phyloP scores from a whole-genome alignment of 2,797 vertebrate species.

The Pipistrellus pipistrellus region DNA sequence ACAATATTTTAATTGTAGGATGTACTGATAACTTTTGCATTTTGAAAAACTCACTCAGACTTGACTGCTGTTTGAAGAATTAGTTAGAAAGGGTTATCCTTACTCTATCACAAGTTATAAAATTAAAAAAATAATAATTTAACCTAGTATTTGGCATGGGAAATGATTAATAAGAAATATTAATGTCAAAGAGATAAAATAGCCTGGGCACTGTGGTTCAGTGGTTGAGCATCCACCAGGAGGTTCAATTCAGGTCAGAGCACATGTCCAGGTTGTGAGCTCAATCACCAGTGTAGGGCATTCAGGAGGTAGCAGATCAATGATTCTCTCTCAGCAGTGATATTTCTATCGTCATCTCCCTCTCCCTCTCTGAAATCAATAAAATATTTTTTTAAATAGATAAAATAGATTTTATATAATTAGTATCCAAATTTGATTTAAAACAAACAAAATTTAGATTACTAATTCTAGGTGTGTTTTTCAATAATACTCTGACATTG shows the following conservation, averaged over 20 bases:
- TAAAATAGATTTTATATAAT: neutral
- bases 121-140: neutral
- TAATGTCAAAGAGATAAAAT: neutral
- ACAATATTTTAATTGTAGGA: neutral
- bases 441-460: neutral
- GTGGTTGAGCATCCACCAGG: too few relatives aligned
- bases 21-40: neutral
- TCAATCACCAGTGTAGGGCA: too few relatives aligned
- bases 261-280: too few relatives aligned
- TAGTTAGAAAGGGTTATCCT: neutral
- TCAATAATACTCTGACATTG: neutral
- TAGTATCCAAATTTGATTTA: neutral
- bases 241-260: too few relatives aligned
- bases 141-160: neutral
- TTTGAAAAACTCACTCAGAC: neutral
- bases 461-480: neutral
- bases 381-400: too few relatives aligned
- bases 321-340: too few relatives aligned
- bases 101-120: neutral
- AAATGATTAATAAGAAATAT: neutral
- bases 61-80: neutral
- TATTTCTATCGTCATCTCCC: too few relatives aligned
- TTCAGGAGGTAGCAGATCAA: too few relatives aligned
- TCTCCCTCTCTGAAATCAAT: too few relatives aligned
- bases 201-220: too few relatives aligned